These are phyloP conservation scores for Syngnathus typhle DNA, from an alignment of 2,113 vertebrate species.

Conservation along the genomic window DNA sequence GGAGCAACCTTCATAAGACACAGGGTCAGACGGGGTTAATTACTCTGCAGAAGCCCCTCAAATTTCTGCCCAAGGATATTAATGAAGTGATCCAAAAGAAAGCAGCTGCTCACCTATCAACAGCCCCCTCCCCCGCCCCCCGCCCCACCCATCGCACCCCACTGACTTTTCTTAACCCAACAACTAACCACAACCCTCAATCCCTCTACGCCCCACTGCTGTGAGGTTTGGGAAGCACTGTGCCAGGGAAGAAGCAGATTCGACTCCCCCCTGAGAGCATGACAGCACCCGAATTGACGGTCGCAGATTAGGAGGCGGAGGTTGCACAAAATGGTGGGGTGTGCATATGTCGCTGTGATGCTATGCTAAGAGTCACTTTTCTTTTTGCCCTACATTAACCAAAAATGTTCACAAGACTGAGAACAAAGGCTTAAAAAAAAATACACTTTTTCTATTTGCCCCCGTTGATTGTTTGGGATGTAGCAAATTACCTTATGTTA, in stretches of 20 bases:
- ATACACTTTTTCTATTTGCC: too few relatives aligned
- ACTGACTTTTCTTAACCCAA: conserved; percentile 20
- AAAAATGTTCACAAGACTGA: conserved; percentile 42
- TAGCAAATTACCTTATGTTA: too few relatives aligned
- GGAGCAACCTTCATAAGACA: conserved; percentile 52
- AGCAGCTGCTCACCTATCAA: conserved; percentile 58
- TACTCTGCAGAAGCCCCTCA: conserved; percentile 65
- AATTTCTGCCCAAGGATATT: conserved; percentile 67
- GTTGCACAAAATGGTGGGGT: conserved; percentile 34
- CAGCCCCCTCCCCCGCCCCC: background rate
- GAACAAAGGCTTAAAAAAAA: conserved; percentile 18
- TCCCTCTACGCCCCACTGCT: conserved; percentile 36
- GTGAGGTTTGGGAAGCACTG: conserved; percentile 41
- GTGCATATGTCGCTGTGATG: conserved; percentile 53
- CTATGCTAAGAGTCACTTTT: conserved; percentile 59
- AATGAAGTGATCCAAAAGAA: conserved; percentile 70
- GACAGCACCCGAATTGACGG: conserved; percentile 60
- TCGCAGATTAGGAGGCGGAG: conserved; percentile 38
- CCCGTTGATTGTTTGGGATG: too few relatives aligned
- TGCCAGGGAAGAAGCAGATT: conserved; percentile 46
- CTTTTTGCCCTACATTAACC: conserved; percentile 50
- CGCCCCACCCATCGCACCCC: background rate
- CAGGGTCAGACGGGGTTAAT: conserved; percentile 70
- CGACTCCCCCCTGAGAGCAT: conserved; percentile 36
- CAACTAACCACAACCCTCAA: conserved; percentile 26